Conservation (phyloP, 2,888 invertebrate genomes). For the Drosophila sordidapex region DNA sequence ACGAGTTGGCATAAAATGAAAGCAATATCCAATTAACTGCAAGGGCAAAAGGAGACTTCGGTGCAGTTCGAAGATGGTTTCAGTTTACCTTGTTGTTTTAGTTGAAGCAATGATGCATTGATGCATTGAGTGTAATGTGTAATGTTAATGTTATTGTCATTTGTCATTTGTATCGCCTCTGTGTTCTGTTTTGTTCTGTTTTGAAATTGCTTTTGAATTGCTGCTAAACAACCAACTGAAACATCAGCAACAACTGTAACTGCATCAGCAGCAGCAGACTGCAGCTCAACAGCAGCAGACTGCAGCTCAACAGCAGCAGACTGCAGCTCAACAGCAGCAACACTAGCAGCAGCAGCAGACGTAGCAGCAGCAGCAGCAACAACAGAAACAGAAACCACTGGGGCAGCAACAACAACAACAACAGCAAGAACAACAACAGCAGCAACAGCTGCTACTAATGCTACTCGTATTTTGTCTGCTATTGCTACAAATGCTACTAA, state of each 20-base stretch:
- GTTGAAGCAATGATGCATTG: constrained; percentile 23
- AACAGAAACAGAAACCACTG: constrained; percentile 73
- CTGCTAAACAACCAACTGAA: constrained; percentile 63
- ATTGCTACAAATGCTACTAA: constrained; percentile 59
- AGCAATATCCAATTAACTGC: constrained; percentile 28
- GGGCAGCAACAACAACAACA: constrained; percentile 73
- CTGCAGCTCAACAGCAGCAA: constrained; percentile 42
- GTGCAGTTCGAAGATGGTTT: constrained; percentile 44
- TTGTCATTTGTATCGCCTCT: constrained; percentile 75
- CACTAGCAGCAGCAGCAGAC: constrained; percentile 44
- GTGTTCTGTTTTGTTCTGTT: constrained; percentile 76
- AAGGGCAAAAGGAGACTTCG: constrained; percentile 34
- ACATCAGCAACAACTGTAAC: constrained; percentile 55
- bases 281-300: constrained; percentile 44
- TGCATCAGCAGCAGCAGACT: constrained; percentile 52
- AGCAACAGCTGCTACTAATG: constrained; percentile 54
- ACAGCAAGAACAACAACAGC: constrained; percentile 62
- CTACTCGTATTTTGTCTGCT: constrained; percentile 64
- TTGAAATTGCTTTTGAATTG: constrained; percentile 67
- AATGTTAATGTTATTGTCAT: constrained; percentile 61
- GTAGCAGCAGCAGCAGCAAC: constrained; percentile 63
- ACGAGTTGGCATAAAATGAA: not conserved
- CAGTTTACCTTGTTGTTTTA: constrained; percentile 46
- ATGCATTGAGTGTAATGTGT: constrained; percentile 38
- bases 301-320: constrained; percentile 54